Conservation (phyloP, 2,888 invertebrate genomes). For the Trissonchulus sp. region DNA sequence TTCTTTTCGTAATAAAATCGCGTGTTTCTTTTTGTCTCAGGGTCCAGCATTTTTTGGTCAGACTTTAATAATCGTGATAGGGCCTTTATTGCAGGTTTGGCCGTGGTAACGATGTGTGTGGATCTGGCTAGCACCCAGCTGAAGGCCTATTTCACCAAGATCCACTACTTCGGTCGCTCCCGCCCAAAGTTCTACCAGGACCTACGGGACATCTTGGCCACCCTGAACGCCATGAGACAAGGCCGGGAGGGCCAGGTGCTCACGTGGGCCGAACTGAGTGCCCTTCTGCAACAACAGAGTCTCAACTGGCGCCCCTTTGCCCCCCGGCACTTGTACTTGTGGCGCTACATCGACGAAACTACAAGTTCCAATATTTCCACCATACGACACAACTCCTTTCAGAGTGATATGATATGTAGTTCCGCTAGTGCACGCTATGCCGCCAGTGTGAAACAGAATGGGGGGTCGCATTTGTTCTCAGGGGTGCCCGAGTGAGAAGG, state of each 20-base stretch:
- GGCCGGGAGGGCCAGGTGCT: conserved; percentile 34
- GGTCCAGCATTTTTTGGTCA: too few relatives aligned
- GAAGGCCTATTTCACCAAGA: conserved; percentile 51
- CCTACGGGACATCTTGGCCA: conserved; percentile 48
- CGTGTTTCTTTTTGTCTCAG: too few relatives aligned
- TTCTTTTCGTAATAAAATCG: too few relatives aligned
- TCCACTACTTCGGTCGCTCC: conserved; percentile 51
- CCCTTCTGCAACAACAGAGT: conserved; percentile 44
- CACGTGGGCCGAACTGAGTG: conserved; percentile 51
- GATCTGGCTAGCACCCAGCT: conserved; percentile 52
- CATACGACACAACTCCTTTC: conserved; percentile 3
- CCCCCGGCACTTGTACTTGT: conserved; percentile 49
- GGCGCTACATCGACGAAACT: conserved; percentile 51
- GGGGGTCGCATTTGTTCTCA: not conserved
- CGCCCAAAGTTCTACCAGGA: conserved; percentile 46
- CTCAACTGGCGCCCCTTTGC: conserved; percentile 41
- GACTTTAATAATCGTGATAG: too few relatives aligned
- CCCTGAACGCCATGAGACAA: conserved; percentile 46
- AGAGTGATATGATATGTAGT: not conserved
- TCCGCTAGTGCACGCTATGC: not conserved
- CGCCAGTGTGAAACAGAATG: not conserved
- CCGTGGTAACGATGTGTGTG: conserved; percentile 52
- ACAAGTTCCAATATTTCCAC: conserved; percentile 1
- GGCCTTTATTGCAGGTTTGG: conserved; percentile 47
- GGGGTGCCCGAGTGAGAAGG: not conserved